Conservation (phyloP, 2,113 vertebrate species). For the Pleuronectes platessa region DNA sequence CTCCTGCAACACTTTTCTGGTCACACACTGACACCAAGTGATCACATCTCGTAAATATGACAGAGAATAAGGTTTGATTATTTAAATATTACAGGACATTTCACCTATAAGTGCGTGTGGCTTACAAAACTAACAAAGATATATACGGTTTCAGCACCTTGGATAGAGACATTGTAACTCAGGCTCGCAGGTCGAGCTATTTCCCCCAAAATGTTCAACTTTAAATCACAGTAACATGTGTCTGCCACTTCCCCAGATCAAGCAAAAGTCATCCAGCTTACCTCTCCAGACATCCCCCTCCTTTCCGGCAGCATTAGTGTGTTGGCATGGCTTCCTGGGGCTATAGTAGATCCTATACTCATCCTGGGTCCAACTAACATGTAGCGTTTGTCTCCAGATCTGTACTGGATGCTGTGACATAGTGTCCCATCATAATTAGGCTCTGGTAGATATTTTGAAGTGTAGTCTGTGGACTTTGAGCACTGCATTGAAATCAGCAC, state of each 20-base stretch:
- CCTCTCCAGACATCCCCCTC: constrained; percentile 24
- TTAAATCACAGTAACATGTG: neutral
- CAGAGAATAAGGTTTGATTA: accelerated
- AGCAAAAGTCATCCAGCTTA: neutral
- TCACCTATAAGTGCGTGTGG: neutral
- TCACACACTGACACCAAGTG: constrained; percentile 33
- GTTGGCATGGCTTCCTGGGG: constrained; percentile 45
- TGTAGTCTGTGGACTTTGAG: no score
- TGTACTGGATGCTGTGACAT: constrained; percentile 23
- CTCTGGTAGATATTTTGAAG: no score
- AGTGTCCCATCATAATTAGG: no score
- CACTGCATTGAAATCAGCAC: no score
- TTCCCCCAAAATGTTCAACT: neutral
- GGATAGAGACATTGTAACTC: neutral
- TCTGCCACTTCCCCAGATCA: neutral
- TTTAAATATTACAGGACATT: neutral
- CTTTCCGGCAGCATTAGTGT: constrained; percentile 35
- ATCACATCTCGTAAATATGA: neutral
- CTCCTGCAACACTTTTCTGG: constrained; percentile 1
- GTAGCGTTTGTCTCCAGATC: constrained; percentile 35
- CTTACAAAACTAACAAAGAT: neutral
- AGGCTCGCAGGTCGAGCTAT: neutral
- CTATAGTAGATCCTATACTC: constrained; percentile 65
- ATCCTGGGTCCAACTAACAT: constrained; percentile 59
- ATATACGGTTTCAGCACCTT: constrained; percentile 1